Percentiles rank a stretch among this genome's conserved stretches.
Evolutionary conservation across 2,113 vertebrate genomes (phyloP).

Genomic region (Chionis minor): DNA sequence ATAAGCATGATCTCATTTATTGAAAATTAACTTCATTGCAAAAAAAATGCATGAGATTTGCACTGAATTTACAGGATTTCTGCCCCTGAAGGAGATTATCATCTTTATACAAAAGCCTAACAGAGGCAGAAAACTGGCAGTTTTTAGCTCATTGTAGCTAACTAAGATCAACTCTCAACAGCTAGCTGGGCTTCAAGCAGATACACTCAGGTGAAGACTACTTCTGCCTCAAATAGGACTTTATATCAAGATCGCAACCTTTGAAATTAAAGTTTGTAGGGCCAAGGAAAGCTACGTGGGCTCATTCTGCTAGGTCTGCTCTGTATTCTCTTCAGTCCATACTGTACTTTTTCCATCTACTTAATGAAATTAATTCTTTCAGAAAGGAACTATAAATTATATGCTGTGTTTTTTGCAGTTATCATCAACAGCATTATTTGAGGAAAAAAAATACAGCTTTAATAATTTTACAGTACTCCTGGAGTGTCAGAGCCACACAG

Average conservation of each 20-base stretch:
- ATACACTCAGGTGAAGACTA: not conserved
- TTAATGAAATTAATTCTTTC: not conserved
- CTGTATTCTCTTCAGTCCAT: not conserved
- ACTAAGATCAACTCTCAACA: not conserved
- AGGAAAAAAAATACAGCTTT: not conserved
- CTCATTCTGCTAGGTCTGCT: not conserved
- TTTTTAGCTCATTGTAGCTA: not conserved
- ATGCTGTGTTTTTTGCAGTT: not conserved
- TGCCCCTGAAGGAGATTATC: not conserved
- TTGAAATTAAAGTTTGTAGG: not conserved
- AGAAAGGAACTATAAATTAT: not conserved
- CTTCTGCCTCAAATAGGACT: not conserved
- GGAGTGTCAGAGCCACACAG: not conserved
- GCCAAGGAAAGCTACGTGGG: not conserved
- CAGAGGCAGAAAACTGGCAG: not conserved
- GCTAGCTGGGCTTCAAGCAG: not conserved
- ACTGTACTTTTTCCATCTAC: not conserved
- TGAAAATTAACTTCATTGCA: not conserved
- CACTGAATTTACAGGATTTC: not conserved
- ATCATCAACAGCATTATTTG: not conserved
- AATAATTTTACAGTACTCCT: not conserved
- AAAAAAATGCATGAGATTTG: not conserved
- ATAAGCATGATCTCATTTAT: not conserved
- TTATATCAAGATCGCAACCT: not conserved
- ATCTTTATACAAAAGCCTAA: not conserved